A percentile compares a stretch with the other conserved stretches of the same genome.
Evolutionary conservation across 1,140 invertebrate species (phyloP).

Genomic region (Psix sp.): DNA sequence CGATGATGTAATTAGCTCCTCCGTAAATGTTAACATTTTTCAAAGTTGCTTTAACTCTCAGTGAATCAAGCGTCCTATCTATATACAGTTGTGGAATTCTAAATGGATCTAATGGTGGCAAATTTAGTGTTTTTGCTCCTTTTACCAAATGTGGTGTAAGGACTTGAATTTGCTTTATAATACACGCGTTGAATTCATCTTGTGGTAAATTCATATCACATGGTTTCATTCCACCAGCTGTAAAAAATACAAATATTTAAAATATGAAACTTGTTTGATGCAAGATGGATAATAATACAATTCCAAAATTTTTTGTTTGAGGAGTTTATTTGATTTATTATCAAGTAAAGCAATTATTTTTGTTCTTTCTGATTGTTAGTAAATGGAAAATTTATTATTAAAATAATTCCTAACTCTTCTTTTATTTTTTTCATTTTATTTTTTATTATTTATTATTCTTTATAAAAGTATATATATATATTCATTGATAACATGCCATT

Average conservation of each 20-base stretch:
- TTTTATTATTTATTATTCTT: no score
- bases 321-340: neutral
- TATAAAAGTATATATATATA: no score
- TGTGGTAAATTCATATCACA: constrained; percentile 60
- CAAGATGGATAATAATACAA: no score
- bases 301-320: neutral
- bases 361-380: no score
- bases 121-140: constrained; percentile 81
- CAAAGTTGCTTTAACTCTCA: constrained; percentile 82
- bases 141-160: constrained; percentile 79
- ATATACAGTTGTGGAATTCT: constrained; percentile 80
- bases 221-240: constrained; percentile 68
- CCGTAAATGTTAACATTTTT: constrained; percentile 82
- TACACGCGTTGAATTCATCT: constrained; percentile 78
- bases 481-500: no score
- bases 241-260: constrained; percentile 26
- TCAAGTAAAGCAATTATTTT: no score
- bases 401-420: no score
- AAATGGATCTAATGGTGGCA: constrained; percentile 82
- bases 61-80: constrained; percentile 81
- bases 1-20: constrained; percentile 79
- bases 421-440: no score
- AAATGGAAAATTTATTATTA: no score
- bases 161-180: constrained; percentile 78
- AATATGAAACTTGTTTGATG: no score